Base-by-base conservation (phyloP, 2,797 vertebrate species). In the Sebastes trivittatus region DNA sequence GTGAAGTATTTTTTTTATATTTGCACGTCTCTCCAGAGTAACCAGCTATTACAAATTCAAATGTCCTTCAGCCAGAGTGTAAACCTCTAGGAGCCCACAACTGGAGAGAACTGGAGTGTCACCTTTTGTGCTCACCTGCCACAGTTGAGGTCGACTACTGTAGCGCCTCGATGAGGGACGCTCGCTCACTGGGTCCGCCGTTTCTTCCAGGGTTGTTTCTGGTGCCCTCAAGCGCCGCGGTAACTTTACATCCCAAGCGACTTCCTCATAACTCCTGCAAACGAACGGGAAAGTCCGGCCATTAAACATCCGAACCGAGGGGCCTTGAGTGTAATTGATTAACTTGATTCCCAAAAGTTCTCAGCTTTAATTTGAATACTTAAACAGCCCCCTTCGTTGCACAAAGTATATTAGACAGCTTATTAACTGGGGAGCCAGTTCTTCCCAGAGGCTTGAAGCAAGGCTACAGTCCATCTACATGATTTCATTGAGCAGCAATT, bases 211-310 rank as follows among this genome's bases (percentile, higher is more conserved):
- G 11, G 91, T 92, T 46, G 91, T 90, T 52, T 90, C 78, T 42
- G 91, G 85, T 54, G 93, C 86, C 9, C 86, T 84, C 13, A 89
- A 66, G 83, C 88, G 93, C 36, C 80, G 85, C 11, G 77, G 88
- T 38, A 96, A 87, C 38, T 92, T 95, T 32, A 72, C 60, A 83
- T 95, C 92, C 95, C 93, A 95, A 29, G 86, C 85, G 74, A 95
- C 78, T 10, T 87, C 86, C 89, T 96, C 93, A 70, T 94, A 96
- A 83, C 88, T 88, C 88, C 93, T 96, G 74, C 4, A 79, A 77
- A 77, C 2, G 6, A 74, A 81, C 1, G 2, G 52, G 32, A 25
- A 70, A 74, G n/a, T 58, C 14, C 42, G 5, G 4, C 30, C 22
- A 62, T 71, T 69, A 72, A 42, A 66, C 22, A 64, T 30, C 29